Base-by-base conservation (phyloP, 2,888 invertebrate species). In the Thyatira batis region DNA sequence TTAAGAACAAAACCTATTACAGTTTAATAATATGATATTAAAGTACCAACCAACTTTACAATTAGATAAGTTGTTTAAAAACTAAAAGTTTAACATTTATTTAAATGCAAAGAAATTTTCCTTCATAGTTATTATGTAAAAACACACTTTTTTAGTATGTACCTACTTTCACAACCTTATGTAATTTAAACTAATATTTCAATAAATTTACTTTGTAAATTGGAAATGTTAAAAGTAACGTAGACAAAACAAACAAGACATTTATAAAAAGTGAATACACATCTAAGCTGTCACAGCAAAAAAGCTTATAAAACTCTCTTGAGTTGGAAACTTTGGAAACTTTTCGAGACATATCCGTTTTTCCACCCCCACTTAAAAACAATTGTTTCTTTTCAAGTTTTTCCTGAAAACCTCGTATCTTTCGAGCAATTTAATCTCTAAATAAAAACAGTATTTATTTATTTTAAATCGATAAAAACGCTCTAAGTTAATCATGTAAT, bases 231-330 rank as follows among this genome's bases (percentile, higher is more conserved):
- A 39, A 1, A 13, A 64, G 55, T 56, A 57, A 57, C 55, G 61
- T 60, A 56, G 53, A 59, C 57, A 73, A 73, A 76, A 71, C 69
- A 76, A 76, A 77, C 67, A 65, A 60, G 65, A 56, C 53, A 63
- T 67, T 71, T 55, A 68, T 73, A 76, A 75, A 27, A 72, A 70
- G 65, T 68, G 65, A 76, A 74, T 76, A 71, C 73, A 69, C 71
- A 78, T 79, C 76, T 68, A 55, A 62, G 67, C 68, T 80, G 76
- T 80, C 78, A 75, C 69, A 76, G 67, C 75, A 80, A 84, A 81
- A 81, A 84, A 82, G 70, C 80, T 82, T 80, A 80, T 79, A 75
- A 81, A 82, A 83, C 76, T 76, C 71, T 78, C 76, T 65, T 52
- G 62, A 66, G 73, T 73, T 75, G 58, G 57, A 63, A 74, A 75